Evolutionary conservation across 2,888 invertebrate species (phyloP), one percentile per base, ranked within the genome.

Genomic region (Agonopterix alstromeriana): DNA sequence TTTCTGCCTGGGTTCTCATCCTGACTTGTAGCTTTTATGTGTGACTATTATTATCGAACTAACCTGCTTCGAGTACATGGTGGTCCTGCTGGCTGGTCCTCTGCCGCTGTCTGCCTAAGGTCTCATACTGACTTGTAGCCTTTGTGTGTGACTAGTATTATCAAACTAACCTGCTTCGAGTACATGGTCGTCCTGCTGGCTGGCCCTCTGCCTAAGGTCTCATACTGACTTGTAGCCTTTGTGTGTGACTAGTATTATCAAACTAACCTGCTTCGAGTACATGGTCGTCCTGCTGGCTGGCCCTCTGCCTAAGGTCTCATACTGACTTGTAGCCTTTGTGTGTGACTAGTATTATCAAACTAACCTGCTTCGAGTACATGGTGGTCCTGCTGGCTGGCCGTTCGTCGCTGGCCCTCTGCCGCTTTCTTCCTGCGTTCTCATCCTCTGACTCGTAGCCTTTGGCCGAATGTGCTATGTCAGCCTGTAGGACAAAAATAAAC

Each of bases 401-500:
- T 61, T 86, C 84, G 73, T 91, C 90, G 77, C 80, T 86, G 71
- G 90, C 88, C 77, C 88, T 89, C 73, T 91, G 89, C 73, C 91
- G 89, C 75, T 92, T 90, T 70, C 93, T 90, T 67, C 93, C 92
- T 90, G 93, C 93, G 87, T 92, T 92, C 78, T 94, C 94, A 91
- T 94, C 94, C 85, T 95, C 94, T 55, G 94, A 94, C 77, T 94
- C 94, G 91, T 94, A 94, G 71, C 91, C 92, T 75, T 94, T 91
- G 65, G 92, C 92, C 65, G 92, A 90, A 69, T 92, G 92, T 67
- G 91, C 91, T 80, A 93, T 92, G 80, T 93, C 93, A 67, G 93
- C 92, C 93, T 93, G 82, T 48, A 42, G 50, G 54, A 57, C 40
- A 53, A 58, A 50, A 41, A 35, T 36, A 45, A n/a, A 35, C 10